Evolutionary conservation across 2,888 invertebrate species (phyloP), one percentile per base, ranked within the genome.

Genomic region (Orthosia gothica): DNA sequence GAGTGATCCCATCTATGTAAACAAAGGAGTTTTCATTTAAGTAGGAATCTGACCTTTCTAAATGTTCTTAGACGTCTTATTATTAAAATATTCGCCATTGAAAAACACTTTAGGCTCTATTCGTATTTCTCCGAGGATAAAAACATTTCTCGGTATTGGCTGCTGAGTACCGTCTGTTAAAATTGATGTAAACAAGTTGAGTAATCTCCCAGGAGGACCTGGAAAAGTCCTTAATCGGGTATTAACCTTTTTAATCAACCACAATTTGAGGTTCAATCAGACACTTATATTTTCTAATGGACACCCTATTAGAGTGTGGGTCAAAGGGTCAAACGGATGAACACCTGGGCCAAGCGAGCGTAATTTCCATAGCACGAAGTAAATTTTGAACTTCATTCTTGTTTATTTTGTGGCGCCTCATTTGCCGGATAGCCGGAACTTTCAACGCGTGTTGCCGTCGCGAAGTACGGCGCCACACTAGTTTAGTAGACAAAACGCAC

Each of bases 241-340:
- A 40, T 57, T 72, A 72, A 72, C 45, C 79, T 65, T 73, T 70
- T 79, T 47, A n/a, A 15, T 9, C 16, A 61, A 47, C 54, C 50
- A 13, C 61, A 57, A 45, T 50, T 77, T 57, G 49, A 61, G 50
- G 16, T 62, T 55, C 20, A 79, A 16, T 47, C 32, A 57, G 20
- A 57, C 26, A 50, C 13, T 62, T 45, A n/a, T 18, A 15, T 50
- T 47, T 50, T 26, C 1, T 57, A 32, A 77, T 11, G 23, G 50
- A 47, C 2, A 45, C 3, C 7, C 13, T 68, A 32, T 32, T 67
- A 32, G 26, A 18, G n/a, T 26, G 15, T 20, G 18, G 20, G 20
- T 1, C 5, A 50, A 50, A 49, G 18, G 20, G 18, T 1, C 5
- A 50, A 50, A 40, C 20, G 13, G 40, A 15, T 3, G 15, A 15